Base-by-base conservation (phyloP, 2,888 invertebrate genomes). In the Macrostomum cliftonense region DNA sequence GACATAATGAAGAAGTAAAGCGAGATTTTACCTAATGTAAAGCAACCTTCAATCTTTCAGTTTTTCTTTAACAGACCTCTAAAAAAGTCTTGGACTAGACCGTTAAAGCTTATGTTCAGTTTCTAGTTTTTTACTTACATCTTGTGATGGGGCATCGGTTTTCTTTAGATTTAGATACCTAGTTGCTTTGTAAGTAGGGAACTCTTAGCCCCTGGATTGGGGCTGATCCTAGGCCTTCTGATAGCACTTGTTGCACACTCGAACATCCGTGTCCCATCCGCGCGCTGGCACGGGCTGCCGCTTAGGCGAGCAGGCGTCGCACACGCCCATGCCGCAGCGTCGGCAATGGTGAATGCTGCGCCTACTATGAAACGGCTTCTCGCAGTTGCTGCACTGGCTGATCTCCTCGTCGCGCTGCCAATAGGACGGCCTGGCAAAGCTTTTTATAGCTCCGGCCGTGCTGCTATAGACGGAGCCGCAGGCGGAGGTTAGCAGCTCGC, bases 331-430 rank as follows among this genome's bases (percentile, higher is more conserved):
- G 0, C 82, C 82, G 64, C 82, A 82, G 43, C 76, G 20, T 28
- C 81, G 73, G 59, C 81, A 81, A 68, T 81, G 81, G 66, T 81
- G 81, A 37, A 68, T 67, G 9, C 61, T 53, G 13, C 68, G 54
- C 54, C 65, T 68, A n/a, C 61, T 54, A 14, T 63, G 64, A 63
- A 83, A 83, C 20, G 68, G 65, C 28, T 68, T 63, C 21, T 75
- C 68, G 63, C 84, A 84, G 12, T 79, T 76, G 53, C 70, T 72
- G 63, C 84, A 84, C 48, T 70, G 67, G 17, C 72, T 73, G 46
- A 81, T 77, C 59, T 81, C 78, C 5, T 74, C 74, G 65, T 84
- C 83, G 0, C 83, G 81, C 37, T 79, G 76, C 84, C 84, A 84
- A 65, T 84, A 84, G 0, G 77, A 70, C 1, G 83, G 83, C 39